These are phyloP conservation scores for Platycheirus albimanus DNA, from an alignment of 2,888 invertebrate genomes.

Conservation along the genomic window DNA sequence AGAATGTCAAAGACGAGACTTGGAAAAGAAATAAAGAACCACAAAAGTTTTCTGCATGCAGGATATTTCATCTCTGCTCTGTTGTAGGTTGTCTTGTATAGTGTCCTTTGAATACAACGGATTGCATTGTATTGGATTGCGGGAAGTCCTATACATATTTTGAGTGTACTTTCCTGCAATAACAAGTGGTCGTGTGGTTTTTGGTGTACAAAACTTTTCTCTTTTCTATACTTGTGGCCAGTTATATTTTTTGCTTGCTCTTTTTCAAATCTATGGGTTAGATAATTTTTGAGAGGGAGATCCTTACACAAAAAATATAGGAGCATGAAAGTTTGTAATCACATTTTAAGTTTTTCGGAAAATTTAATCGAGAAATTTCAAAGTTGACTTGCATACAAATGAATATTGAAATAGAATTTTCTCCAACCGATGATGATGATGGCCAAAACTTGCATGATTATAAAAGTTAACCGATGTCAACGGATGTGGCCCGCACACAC, in stretches of 20 bases:
- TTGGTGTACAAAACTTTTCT: slow-evolving; percentile 18
- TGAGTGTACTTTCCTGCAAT: slow-evolving; percentile 33
- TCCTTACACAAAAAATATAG: too few relatives aligned
- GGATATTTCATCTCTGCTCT: slow-evolving; percentile 27
- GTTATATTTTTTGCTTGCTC: neutral
- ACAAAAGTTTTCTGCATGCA: slow-evolving; percentile 21
- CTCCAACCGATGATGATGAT: neutral
- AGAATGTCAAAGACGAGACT: slow-evolving; percentile 15
- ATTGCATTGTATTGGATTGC: slow-evolving; percentile 16
- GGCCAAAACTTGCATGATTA: slow-evolving; percentile 17
- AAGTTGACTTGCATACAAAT: slow-evolving; percentile 32
- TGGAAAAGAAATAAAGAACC: neutral
- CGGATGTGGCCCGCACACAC: too few relatives aligned
- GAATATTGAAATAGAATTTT: slow-evolving; percentile 9
- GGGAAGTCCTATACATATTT: slow-evolving; percentile 15
- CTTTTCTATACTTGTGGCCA: slow-evolving; percentile 19
- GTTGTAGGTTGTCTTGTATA: neutral
- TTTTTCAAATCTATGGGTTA: slow-evolving; percentile 3
- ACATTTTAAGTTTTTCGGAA: slow-evolving; percentile 29
- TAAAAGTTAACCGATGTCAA: slow-evolving; percentile 18
- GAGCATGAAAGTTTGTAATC: slow-evolving; percentile 29
- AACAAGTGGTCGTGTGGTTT: slow-evolving; percentile 40
- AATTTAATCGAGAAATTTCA: slow-evolving; percentile 23
- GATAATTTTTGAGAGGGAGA: too few relatives aligned
- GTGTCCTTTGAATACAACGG: slow-evolving; percentile 20